Evolutionary conservation across 2,113 vertebrate species (phyloP), one percentile per base, ranked within the genome.

Genomic region (Cichladusa arquata): DNA sequence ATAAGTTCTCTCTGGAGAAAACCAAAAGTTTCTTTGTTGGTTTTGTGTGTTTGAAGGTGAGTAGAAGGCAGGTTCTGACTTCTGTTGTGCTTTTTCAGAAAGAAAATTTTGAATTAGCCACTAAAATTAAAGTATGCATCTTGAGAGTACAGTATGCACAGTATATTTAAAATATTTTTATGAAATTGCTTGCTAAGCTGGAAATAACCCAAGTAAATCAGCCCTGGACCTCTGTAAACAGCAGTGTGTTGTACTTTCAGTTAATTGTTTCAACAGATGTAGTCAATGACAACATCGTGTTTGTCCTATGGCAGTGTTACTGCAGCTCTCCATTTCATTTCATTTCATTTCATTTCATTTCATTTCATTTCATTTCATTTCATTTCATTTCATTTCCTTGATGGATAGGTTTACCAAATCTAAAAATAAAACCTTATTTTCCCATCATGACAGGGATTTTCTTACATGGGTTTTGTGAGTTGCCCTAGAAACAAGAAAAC

Each of bases 401-500:
- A 78, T 23, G 71, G 67, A 67, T 86, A 34, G 3, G 8, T 78
- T 86, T 88, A 83, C 60, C 29, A 51, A 66, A 64, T 74, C 56
- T 83, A 91, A 92, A 91, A 91, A 87, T 74, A 87, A 62, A 93
- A 67, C 45, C 6, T 23, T 66, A 5, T 61, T 71, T 64, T 86
- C 60, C 26, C 50, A 15, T 89, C 81, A 38, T 51, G 51, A 45
- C 40, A 57, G 48, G 44, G 36, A 60, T 92, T 93, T 92, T 95
- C 44, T 91, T 78, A 19, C 31, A 25, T 34, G 33, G 50, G 11
- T 64, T 95, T 83, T 92, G 15, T 90, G 51, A 60, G 71, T 97
- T 94, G 57, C 87, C 64, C 64, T 86, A 71, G 92, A 83, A 95
- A 96, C 66, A 71, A 71, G 67, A 83, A 92, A 92, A 58, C 66